A percentile compares a stretch with the other conserved stretches of the same genome.
Evolutionary conservation across 2,113 vertebrate genomes (phyloP).

Genomic region (Microcebus murinus): DNA sequence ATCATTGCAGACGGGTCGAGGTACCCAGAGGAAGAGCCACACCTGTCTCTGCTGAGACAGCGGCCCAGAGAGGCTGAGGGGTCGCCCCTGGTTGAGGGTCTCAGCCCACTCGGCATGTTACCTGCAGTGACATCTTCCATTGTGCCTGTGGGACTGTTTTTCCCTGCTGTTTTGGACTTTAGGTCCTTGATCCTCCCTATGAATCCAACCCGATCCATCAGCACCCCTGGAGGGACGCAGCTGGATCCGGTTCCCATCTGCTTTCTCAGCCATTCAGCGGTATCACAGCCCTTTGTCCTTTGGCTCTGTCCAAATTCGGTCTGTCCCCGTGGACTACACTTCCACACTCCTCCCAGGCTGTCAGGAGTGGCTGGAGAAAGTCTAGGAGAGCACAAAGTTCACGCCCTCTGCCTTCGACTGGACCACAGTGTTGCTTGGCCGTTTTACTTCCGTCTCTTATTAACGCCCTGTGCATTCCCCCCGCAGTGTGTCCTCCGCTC

Average conservation of each 20-base stretch:
- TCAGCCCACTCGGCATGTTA: neutral
- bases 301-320: neutral
- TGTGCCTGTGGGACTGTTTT: neutral
- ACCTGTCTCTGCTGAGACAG: neutral
- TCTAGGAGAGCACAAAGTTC: neutral
- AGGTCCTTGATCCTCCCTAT: neutral
- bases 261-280: neutral
- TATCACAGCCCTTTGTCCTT: neutral
- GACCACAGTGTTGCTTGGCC: no score
- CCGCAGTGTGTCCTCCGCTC: neutral
- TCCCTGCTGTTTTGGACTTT: neutral
- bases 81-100: neutral
- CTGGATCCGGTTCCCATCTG: neutral
- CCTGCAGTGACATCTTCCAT: neutral
- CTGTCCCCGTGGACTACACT: neutral
- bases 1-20: neutral
- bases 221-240: neutral
- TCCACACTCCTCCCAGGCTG: neutral
- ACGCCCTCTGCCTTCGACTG: neutral
- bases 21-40: neutral
- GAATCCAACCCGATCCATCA: neutral
- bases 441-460: neutral
- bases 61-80: neutral
- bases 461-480: neutral
- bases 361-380: neutral